These are phyloP conservation scores for Phaetusa simplex DNA, from an alignment of 2,113 vertebrate genomes.

Conservation along the genomic window DNA sequence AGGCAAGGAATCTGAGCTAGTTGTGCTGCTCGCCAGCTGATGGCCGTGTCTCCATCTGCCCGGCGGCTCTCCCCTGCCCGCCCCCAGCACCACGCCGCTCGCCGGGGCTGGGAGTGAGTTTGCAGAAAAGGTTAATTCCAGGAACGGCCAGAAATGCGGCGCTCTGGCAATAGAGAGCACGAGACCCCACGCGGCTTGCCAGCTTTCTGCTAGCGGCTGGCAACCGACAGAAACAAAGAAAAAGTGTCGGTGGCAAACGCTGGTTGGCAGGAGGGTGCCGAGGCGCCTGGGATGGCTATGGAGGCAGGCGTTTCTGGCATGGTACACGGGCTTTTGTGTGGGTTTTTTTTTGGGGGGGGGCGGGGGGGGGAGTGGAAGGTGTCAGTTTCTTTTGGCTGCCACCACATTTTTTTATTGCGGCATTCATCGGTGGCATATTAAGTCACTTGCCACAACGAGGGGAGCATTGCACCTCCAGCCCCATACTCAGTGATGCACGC, in stretches of 20 bases:
- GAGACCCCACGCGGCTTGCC: not conserved
- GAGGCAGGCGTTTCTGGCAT: not conserved
- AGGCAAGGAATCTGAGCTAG: not conserved
- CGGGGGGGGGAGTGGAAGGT: not conserved
- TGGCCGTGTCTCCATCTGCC: not conserved
- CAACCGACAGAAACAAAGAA: not conserved
- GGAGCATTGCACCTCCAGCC: not conserved
- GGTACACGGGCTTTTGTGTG: not conserved
- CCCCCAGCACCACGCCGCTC: not conserved
- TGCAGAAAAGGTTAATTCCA: not conserved
- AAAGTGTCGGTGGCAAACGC: fast-evolving
- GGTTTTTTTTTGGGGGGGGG: too few relatives aligned
- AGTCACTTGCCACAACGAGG: not conserved
- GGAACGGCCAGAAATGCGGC: fast-evolving
- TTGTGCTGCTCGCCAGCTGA: fast-evolving
- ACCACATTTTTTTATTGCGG: not conserved
- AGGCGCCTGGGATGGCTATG: fast-evolving
- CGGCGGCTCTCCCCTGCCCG: fast-evolving
- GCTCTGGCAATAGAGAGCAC: fast-evolving
- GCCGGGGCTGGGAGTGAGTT: not conserved
- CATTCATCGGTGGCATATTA: not conserved
- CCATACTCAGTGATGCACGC: not conserved
- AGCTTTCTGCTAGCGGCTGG: not conserved
- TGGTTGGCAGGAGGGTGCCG: not conserved
- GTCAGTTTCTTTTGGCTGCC: not conserved